These are phyloP conservation scores for Cairina moschata DNA, from an alignment of 2,113 vertebrate species.

Conservation along the genomic window DNA sequence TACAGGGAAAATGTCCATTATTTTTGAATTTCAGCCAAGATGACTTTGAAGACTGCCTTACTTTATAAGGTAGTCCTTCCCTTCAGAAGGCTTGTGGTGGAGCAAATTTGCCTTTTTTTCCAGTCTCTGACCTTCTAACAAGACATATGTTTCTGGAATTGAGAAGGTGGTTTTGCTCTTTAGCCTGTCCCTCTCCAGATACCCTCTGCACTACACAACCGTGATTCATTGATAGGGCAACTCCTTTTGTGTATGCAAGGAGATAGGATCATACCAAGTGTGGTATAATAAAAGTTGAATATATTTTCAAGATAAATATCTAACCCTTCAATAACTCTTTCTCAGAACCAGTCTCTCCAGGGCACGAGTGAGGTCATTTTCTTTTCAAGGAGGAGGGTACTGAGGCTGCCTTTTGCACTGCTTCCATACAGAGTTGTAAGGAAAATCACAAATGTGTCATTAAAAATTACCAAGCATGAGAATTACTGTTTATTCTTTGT, in stretches of 20 bases:
- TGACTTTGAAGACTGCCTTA: background rate
- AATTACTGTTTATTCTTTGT: background rate
- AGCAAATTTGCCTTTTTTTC: background rate
- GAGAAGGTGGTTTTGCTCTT: background rate
- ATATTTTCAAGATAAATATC: background rate
- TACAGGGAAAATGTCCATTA: background rate
- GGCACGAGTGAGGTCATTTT: background rate
- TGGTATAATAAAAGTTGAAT: background rate
- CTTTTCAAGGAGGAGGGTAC: background rate
- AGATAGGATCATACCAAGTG: background rate
- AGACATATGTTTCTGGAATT: background rate
- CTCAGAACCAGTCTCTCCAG: background rate
- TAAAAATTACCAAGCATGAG: background rate
- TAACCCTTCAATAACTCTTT: background rate
- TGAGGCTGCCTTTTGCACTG: background rate
- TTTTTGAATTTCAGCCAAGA: background rate
- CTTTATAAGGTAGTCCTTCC: background rate
- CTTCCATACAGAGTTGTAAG: background rate
- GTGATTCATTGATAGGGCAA: background rate
- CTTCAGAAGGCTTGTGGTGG: background rate
- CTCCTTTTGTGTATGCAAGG: background rate
- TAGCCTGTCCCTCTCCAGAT: background rate
- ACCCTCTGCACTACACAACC: background rate
- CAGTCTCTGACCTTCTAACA: background rate
- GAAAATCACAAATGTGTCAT: background rate